These are phyloP conservation scores for Himalopsyche kuldschensis DNA, from an alignment of 2,888 invertebrate genomes.

Conservation along the genomic window DNA sequence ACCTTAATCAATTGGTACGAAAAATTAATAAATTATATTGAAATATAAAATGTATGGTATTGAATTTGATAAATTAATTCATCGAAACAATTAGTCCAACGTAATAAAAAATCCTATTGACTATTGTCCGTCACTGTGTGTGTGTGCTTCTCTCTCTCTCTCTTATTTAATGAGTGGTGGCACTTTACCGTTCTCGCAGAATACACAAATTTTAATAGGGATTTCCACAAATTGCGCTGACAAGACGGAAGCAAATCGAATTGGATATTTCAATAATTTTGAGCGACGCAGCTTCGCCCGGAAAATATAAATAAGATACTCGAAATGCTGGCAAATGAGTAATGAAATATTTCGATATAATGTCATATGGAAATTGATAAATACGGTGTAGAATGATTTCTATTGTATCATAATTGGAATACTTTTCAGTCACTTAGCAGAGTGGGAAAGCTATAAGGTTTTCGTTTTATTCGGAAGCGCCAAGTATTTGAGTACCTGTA, in stretches of 20 bases:
- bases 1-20: no score
- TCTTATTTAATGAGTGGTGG: constrained; percentile 11
- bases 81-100: no score
- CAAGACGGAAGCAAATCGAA: not conserved
- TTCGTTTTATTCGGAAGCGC: no score
- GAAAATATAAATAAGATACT: not conserved
- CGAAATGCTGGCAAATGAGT: not conserved
- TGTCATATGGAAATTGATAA: no score
- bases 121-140: not conserved
- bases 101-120: not conserved
- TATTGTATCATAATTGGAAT: no score
- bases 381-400: no score
- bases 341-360: not conserved
- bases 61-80: no score
- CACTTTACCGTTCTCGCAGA: constrained; percentile 9
- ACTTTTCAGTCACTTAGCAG: no score
- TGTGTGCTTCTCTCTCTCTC: not conserved
- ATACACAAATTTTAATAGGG: constrained; percentile 14
- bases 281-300: not conserved
- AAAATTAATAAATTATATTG: no score
- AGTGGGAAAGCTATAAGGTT: no score
- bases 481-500: no score
- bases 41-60: no score
- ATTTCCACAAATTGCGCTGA: not conserved
- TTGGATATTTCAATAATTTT: not conserved